Evolutionary conservation across 2,888 invertebrate genomes (phyloP), one percentile per base, ranked within the genome.

Genomic region (Aporophyla nigra): DNA sequence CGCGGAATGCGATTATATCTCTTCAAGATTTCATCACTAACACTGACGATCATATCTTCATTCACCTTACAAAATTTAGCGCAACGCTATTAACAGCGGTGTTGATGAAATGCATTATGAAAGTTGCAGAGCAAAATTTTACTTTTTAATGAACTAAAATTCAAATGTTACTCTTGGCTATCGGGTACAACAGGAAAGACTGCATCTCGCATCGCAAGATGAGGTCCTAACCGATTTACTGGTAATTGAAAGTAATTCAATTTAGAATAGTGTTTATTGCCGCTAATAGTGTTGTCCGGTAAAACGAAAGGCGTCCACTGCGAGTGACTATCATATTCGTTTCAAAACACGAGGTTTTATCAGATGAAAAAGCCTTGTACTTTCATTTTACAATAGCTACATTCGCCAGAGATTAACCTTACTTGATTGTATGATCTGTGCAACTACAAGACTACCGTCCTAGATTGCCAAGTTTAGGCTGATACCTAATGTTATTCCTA

Each of bases 1-100:
- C 93, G 94, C 93, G 92, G 94, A 95, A 95, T 95, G 93, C 92
- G 91, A 94, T 94, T 94, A 93, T 91, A 92, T 92, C 92, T 92
- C 89, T 89, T 90, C 89, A 90, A 90, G 89, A 92, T 94, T 95
- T 93, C 93, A 93, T 91, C 92, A 93, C 89, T 87, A 87, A 86
- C 91, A 89, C 87, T 88, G 90, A 91, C 87, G 86, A 91, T 85
- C 85, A 83, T 87, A 88, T 88, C 88, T 87, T 87, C 87, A 88
- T 87, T 88, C 85, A 87, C 84, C 85, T 90, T 88, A 89, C 88
- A 88, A 89, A 90, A 90, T 88, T 87, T 87, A 88, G 89, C 87
- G 86, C 88, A 87, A 84, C 82, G 82, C 85, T 85, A 84, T 87
- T 87, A 87, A 69, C 78, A 71, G 72, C 63, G 62, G 67, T 51